Evolutionary conservation across 2,113 vertebrate genomes (phyloP), one percentile per base, ranked within the genome.

Genomic region (Maccullochella peelii): DNA sequence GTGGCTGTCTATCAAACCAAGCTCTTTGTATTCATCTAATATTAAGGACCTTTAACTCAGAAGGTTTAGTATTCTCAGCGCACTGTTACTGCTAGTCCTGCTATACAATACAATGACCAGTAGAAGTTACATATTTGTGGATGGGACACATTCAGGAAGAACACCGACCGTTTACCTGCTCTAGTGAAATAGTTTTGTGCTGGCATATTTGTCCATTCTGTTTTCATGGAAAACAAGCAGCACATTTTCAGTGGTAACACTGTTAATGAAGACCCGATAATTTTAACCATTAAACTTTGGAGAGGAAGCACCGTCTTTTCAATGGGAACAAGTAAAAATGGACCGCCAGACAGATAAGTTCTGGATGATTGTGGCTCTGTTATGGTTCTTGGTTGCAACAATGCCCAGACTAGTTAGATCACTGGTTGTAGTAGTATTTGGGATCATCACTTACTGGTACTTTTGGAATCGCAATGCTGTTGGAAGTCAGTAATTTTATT

Each of bases 11-110:
- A 88, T 91, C 91, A 84, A 88, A 86, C 82, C 63, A 25, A 86
- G 83, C 84, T 92, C 90, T 91, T 93, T 93, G 90, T 94, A 89
- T 85, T 90, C 92, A 80, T 93, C 84, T 88, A 90, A 92, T 90
- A 90, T 94, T 88, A 90, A 89, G 90, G 84, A 90, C 91, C 90
- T 92, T 88, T 83, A 88, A 91, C 80, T 87, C 80, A 5, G 70
- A 91, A 88, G 87, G 89, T 89, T 86, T 89, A 72, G 80, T 90
- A 82, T 83, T 83, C 86, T 91, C 77, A 73, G 65, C 54, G 55
- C 87, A 84, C 89, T 88, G 82, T 91, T 91, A 77, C 85, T 70
- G 86, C 84, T 90, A 71, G 86, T 91, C 82, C 92, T 83, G 88
- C 84, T 91, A 47, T 79, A 79, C 81, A 69, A 87, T 73, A 89